A percentile compares a stretch with the other conserved stretches of the same genome.
Conservation (phyloP, 2,888 invertebrate species). For the Synanthedon tipuliformis region DNA sequence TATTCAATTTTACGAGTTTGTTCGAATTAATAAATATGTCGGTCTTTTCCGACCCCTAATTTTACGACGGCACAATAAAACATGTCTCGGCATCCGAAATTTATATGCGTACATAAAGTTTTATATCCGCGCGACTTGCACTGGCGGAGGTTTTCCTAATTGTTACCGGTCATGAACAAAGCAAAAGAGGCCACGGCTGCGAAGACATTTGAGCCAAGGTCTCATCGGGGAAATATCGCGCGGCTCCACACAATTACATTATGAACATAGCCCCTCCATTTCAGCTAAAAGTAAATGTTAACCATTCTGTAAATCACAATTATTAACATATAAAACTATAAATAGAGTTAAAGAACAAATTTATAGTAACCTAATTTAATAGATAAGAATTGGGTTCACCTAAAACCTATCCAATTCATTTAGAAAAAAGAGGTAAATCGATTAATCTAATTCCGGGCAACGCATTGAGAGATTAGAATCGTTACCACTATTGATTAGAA, state of each 20-base stretch:
- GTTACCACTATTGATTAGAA: no score
- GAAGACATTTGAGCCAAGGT: slow-evolving; percentile 17
- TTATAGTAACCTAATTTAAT: no score
- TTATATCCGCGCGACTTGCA: slow-evolving; percentile 66
- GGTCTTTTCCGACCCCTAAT: slow-evolving; percentile 66
- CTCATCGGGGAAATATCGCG: slow-evolving; percentile 24
- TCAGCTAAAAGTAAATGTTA: no score
- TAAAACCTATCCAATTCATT: no score
- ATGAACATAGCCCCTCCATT: no score
- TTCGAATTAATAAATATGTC: slow-evolving; percentile 70
- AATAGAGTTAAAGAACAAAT: no score
- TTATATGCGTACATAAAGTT: slow-evolving; percentile 70
- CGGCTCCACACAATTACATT: slow-evolving; percentile 19
- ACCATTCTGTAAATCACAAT: no score
- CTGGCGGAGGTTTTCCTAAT: slow-evolving; percentile 57
- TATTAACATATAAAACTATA: no score
- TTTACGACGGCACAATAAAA: slow-evolving; percentile 67
- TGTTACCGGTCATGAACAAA: slow-evolving; percentile 61
- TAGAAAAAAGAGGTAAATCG: no score
- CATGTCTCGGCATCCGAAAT: slow-evolving; percentile 68
- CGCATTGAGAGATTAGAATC: no score
- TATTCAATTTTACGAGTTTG: slow-evolving; percentile 63
- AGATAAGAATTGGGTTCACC: no score
- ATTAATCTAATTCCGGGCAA: no score
- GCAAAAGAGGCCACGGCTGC: slow-evolving; percentile 27